Evolutionary conservation across 2,797 vertebrate genomes (phyloP).

Genomic region (Gymnothorax javanicus): DNA sequence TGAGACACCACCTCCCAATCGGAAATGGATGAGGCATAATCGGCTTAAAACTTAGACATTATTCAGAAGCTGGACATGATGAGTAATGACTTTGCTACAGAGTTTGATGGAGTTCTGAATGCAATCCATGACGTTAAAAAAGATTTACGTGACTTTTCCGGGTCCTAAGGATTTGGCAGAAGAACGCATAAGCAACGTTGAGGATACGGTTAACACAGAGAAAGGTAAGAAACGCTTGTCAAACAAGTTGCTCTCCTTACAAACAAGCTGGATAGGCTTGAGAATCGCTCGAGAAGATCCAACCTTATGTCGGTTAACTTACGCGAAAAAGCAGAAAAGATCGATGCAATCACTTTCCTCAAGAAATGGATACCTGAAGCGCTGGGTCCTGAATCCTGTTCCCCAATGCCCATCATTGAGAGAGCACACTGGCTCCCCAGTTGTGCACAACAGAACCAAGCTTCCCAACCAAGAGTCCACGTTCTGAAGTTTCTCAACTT

Average conservation of each 20-base stretch:
- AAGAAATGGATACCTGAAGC: constrained; percentile 18
- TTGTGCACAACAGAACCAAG: neutral
- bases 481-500: constrained; percentile 32
- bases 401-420: neutral
- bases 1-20: too few relatives aligned
- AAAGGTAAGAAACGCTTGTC: neutral
- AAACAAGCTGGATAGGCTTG: neutral
- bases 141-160: neutral
- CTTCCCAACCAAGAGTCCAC: constrained; percentile 3
- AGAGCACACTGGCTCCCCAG: neutral
- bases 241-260: constrained; percentile 22
- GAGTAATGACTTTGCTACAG: constrained; percentile 13
- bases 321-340: constrained; percentile 12
- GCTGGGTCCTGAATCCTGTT: constrained; percentile 17
- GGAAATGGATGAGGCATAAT: too few relatives aligned
- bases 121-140: constrained; percentile 24
- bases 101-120: constrained; percentile 2
- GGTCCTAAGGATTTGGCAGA: constrained; percentile 17
- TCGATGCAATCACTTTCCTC: neutral
- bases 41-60: too few relatives aligned
- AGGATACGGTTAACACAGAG: constrained; percentile 28
- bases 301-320: constrained; percentile 7
- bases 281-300: constrained; percentile 9
- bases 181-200: neutral
- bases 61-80: constrained; percentile 1